Conservation (phyloP, 2,113 vertebrate genomes). For the Motacilla alba region DNA sequence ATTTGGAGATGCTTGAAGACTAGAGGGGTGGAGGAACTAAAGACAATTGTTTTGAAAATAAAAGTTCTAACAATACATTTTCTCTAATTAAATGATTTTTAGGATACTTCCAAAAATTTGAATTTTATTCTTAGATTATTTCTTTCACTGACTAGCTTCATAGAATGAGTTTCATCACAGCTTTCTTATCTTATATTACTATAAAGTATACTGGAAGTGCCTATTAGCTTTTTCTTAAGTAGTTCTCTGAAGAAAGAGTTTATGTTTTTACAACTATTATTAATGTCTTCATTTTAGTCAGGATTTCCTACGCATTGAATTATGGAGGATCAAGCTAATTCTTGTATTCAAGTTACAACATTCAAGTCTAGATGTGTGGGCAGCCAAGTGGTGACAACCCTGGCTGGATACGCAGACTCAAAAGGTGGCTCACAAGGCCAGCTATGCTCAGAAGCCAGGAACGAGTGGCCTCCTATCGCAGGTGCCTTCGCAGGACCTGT, state of each 20-base stretch:
- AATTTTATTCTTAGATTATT: not conserved
- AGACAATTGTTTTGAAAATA: not conserved
- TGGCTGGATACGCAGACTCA: not conserved
- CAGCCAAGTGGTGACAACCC: not conserved
- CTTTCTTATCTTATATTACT: not conserved
- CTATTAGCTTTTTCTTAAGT: not conserved
- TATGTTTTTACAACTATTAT: not conserved
- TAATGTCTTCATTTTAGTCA: not conserved
- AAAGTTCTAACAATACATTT: not conserved
- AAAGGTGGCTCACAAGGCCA: not conserved
- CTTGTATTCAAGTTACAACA: not conserved
- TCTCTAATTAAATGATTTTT: not conserved
- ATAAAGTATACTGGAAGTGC: not conserved
- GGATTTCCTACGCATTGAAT: not conserved
- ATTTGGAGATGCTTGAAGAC: not conserved
- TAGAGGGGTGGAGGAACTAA: not conserved
- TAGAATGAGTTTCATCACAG: not conserved
- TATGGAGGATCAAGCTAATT: not conserved
- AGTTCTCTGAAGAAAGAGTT: not conserved
- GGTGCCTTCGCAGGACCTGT: not conserved
- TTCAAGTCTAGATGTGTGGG: not conserved
- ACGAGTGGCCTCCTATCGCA: accelerated
- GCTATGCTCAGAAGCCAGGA: not conserved
- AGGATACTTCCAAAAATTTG: not conserved
- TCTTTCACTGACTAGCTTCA: not conserved